These are phyloP conservation scores for Puffinus mauretanicus DNA, from an alignment of 2,113 vertebrate genomes.

Conservation along the genomic window DNA sequence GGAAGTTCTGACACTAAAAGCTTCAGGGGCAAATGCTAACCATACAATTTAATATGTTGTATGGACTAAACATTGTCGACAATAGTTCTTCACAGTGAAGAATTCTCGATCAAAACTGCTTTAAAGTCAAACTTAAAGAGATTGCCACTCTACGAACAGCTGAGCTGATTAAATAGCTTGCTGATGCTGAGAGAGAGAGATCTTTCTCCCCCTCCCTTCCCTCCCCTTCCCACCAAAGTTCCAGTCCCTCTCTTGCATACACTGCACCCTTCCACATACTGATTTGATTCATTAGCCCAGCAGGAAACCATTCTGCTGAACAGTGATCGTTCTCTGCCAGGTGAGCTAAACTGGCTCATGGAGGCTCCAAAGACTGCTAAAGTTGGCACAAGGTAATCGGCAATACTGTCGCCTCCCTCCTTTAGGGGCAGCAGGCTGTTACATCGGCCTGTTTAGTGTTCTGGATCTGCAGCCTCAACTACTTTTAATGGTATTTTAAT, in stretches of 20 bases:
- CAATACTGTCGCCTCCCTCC: not conserved
- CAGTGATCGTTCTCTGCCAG: not conserved
- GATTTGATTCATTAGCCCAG: not conserved
- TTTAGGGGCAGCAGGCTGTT: not conserved
- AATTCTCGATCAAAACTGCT: not conserved
- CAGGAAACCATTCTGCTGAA: not conserved
- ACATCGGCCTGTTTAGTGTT: fast-evolving
- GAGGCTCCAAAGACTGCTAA: not conserved
- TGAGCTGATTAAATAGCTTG: not conserved
- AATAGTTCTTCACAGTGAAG: not conserved
- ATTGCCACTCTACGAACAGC: not conserved
- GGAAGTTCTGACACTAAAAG: not conserved
- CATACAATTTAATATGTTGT: not conserved
- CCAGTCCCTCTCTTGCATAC: not conserved
- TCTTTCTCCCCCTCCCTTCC: not conserved
- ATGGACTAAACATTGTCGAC: not conserved
- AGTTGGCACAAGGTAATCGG: not conserved
- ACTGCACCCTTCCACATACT: not conserved
- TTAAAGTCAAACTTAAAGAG: not conserved
- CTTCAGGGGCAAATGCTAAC: not conserved
- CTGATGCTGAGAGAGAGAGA: not conserved
- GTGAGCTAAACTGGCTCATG: not conserved
- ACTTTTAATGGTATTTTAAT: not conserved
- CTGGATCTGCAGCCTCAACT: not conserved
- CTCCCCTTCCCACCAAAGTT: not conserved